Base-by-base conservation (phyloP, 2,888 invertebrate genomes). In the Rhingia rostrata region DNA sequence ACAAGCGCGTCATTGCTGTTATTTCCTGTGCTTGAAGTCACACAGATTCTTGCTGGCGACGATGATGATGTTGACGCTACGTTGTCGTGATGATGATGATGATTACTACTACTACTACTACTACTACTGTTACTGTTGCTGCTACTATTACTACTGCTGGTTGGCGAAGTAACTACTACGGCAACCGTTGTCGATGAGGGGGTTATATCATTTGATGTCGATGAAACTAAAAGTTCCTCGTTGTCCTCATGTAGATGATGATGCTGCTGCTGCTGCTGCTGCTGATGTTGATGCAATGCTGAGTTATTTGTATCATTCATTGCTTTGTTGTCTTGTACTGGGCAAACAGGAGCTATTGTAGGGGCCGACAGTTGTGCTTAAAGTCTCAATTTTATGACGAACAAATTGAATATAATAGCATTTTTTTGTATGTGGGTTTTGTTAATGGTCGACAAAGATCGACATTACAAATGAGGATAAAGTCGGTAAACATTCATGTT, bases 151-250 rank as follows among this genome's bases (percentile, higher is more conserved):
- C 80, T 73, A 75, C 51, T 80, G 77, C 79, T 77, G 74, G 79
- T 74, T 66, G 84, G 83, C 41, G 75, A 79, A 37, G 67, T 80
- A 47, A 83, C 82, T 78, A 73, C 82, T 70, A 74, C 73, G 53
- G 74, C 80, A 70, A 74, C 74, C 75, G 80, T 84, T 83, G 87
- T 86, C 82, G 87, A 86, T 85, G 86, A 78, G 14, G 43, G 41
- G 41, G 75, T 78, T 72, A 81, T 85, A 85, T 86, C 88, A 70
- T 87, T 88, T 66, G 89, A 88, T 58, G 89, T 89, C 53, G 89
- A 89, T 73, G 89, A 88, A 85, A 89, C 89, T 74, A 88, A 85
- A 86, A 88, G 88, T 86, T 89, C 89, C 86, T 89, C 88, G 60
- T 88, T 88, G 78, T 88, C 87, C 74, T 86, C 86, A 73, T 86